Conservation (phyloP, 1,140 invertebrate genomes). For the Nasonia longicornis region DNA sequence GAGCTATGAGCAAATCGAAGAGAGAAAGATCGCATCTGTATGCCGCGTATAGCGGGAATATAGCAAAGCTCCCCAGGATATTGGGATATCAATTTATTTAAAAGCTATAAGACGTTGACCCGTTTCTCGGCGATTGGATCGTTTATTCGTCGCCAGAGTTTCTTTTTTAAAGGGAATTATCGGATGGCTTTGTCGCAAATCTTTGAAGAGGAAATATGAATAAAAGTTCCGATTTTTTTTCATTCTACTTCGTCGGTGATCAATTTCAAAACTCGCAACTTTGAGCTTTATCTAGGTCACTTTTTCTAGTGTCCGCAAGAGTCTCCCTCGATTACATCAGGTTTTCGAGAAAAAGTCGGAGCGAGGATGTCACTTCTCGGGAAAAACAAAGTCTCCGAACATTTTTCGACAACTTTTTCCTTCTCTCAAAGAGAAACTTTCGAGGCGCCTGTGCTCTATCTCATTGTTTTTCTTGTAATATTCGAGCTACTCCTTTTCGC, state of each 20-base stretch:
- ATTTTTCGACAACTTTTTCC: not conserved
- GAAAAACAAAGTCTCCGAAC: not conserved
- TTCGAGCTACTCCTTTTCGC: not conserved
- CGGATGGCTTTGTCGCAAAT: not conserved
- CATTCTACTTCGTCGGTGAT: too few relatives aligned
- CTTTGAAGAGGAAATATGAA: too few relatives aligned
- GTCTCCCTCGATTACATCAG: not conserved
- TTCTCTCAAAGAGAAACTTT: conserved; percentile 1
- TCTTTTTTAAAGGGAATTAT: not conserved
- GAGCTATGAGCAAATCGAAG: conserved; percentile 10
- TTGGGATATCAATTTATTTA: conserved; percentile 38
- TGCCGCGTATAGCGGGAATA: not conserved
- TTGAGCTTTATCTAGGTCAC: not conserved
- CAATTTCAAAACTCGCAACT: not conserved
- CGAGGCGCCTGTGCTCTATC: not conserved
- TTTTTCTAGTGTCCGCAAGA: not conserved
- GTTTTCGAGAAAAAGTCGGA: not conserved
- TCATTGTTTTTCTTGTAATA: not conserved
- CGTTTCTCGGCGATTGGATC: not conserved
- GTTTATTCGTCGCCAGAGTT: not conserved
- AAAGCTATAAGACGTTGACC: conserved; percentile 17
- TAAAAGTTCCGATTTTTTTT: too few relatives aligned
- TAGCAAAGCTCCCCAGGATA: conserved; percentile 14
- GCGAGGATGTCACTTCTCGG: not conserved
- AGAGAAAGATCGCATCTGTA: conserved; percentile 17